Evolutionary conservation across 2,888 invertebrate species (phyloP).

Genomic region (Ectropis crepuscularia): DNA sequence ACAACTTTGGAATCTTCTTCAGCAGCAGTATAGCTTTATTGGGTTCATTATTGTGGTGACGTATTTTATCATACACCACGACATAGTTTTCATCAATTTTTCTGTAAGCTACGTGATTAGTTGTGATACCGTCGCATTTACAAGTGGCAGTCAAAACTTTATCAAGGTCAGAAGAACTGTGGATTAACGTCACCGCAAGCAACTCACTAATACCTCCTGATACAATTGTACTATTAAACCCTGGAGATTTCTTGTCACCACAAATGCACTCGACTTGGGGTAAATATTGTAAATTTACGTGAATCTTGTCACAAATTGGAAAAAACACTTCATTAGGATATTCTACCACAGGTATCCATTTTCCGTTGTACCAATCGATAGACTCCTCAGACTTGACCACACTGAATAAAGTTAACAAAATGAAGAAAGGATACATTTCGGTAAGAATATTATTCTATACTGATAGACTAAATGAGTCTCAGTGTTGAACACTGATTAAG

Average conservation of each 20-base stretch:
- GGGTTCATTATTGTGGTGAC: background rate
- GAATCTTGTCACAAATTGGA: background rate
- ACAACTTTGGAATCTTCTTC: conserved; percentile 5
- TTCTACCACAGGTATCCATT: background rate
- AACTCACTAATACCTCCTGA: background rate
- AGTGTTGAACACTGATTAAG: too few relatives aligned
- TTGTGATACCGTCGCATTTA: background rate
- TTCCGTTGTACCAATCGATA: conserved; percentile 1
- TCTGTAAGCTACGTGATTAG: background rate
- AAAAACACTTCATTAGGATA: background rate
- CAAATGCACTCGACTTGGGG: background rate
- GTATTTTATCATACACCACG: background rate
- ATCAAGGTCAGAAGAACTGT: background rate
- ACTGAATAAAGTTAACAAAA: background rate
- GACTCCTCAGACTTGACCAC: background rate
- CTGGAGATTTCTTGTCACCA: background rate
- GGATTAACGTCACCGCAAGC: background rate
- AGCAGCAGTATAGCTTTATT: background rate
- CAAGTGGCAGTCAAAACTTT: background rate
- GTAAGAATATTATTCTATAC: too few relatives aligned
- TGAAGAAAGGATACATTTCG: background rate
- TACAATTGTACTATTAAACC: background rate
- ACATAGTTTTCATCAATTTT: conserved; percentile 8
- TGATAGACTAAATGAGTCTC: too few relatives aligned
- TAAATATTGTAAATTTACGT: background rate